Evolutionary conservation across 2,113 vertebrate genomes (phyloP), one percentile per base, ranked within the genome.

Genomic region (Nipponia nippon): DNA sequence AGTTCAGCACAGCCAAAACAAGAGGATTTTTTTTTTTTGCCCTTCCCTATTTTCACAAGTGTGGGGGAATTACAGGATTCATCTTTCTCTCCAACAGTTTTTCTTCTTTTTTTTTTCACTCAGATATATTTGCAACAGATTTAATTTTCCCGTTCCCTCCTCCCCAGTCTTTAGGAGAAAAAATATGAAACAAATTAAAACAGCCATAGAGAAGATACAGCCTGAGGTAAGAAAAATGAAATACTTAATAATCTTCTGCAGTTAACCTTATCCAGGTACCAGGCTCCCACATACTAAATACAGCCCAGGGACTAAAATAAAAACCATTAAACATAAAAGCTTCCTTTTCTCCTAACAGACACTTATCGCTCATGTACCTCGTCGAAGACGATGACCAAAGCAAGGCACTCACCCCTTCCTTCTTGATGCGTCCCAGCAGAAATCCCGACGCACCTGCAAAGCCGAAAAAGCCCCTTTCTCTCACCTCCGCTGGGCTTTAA

Each of bases 1-100:
- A 95, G 87, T 58, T 90, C 67, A 90, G 59, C 82, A 59, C 21
- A 90, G 71, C 46, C 91, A 92, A 96, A 94, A 91, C 47, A 95
- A 72, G 50, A 62, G 8, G 27, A 4, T 3, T 14, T 0, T 69
- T 62, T 82, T n/a, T 56, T 83, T 73, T 55, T 1, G 4, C 21
- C 53, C 62, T 83, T 52, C 44, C 44, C 53, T 58, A 66, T 91
- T 95, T 97, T 93, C 62, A 83, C 49, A 85, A 93, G 38, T 58
- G 61, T 66, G 63, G 13, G 55, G 56, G 66, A 89, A 84, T 79
- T 55, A 83, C n/a, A 78, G 79, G 53, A 66, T 36, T 85, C 1
- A 0, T 73, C 71, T 70, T 95, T 17, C 49, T 58, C 53, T 63
- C 36, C 29, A 55, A 55, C 1, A 17, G 1, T 76, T 62, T 47